phyloP scores from a whole-genome alignment of 1,140 invertebrate species.

The Lasaia peninsularis region DNA sequence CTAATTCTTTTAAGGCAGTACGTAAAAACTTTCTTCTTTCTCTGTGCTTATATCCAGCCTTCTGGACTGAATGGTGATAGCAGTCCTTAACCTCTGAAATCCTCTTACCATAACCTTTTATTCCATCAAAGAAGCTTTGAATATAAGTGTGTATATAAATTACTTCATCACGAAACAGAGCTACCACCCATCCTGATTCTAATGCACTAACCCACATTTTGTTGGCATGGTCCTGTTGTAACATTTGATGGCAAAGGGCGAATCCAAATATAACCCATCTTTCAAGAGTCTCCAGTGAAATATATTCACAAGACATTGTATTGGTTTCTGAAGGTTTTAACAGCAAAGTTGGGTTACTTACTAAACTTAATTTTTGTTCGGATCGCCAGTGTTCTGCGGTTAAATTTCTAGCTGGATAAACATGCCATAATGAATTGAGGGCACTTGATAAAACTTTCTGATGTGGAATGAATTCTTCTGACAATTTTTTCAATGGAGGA shows the following conservation, averaged over 20 bases:
- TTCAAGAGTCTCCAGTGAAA: conserved; percentile 96
- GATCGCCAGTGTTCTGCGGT: conserved; percentile 96
- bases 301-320: conserved; percentile 97
- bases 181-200: conserved; percentile 95
- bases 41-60: conserved; percentile 92
- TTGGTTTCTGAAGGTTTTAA: conserved; percentile 96
- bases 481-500: conserved; percentile 94
- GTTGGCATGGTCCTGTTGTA: conserved; percentile 88
- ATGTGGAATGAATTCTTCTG: conserved; percentile 98
- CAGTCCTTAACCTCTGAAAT: conserved; percentile 97
- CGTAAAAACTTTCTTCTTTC: conserved; percentile 97
- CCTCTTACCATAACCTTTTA: conserved; percentile 96
- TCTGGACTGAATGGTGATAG: conserved; percentile 92
- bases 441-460: conserved; percentile 91
- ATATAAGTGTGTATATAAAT: conserved; percentile 97
- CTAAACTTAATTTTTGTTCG: conserved; percentile 95
- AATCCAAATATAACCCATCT: conserved; percentile 98
- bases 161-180: conserved; percentile 98
- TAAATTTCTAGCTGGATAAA: conserved; percentile 94
- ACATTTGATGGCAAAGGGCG: conserved; percentile 91
- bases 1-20: conserved; percentile 96
- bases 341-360: conserved; percentile 93
- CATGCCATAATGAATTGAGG: conserved; percentile 89
- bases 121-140: conserved; percentile 94
- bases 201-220: conserved; percentile 95